These are phyloP conservation scores for Pseudomyrmex cubaensis DNA, from an alignment of 1,140 invertebrate genomes.

Conservation along the genomic window DNA sequence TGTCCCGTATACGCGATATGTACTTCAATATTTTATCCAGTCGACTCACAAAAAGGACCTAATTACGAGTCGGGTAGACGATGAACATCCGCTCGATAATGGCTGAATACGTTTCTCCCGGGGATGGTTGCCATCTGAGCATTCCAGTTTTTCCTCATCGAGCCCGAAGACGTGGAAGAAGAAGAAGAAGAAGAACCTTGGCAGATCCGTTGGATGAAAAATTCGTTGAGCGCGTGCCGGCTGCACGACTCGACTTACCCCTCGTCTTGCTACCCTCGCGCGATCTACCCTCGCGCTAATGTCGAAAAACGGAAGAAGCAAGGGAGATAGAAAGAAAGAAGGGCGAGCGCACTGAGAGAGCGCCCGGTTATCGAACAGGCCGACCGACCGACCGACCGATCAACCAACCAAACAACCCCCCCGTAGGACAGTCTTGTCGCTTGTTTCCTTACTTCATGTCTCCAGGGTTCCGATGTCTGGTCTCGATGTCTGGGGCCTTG, in stretches of 20 bases:
- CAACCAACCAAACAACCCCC: constrained; percentile 31
- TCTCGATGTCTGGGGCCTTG: constrained; percentile 44
- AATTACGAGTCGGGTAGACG: too few species aligned
- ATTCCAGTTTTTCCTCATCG: constrained; percentile 42
- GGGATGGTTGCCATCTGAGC: constrained; percentile 23
- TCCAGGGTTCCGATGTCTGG: constrained; percentile 32
- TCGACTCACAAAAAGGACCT: not conserved
- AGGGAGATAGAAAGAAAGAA: constrained; percentile 40
- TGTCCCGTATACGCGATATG: not conserved
- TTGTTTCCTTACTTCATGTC: constrained; percentile 47
- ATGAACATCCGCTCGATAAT: not conserved
- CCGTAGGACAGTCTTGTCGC: constrained; percentile 34
- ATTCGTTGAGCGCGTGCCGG: constrained; percentile 81
- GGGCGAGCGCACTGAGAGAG: not conserved
- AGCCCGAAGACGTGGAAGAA: not conserved
- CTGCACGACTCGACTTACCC: constrained; percentile 75
- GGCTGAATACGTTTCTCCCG: not conserved
- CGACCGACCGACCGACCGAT: constrained; percentile 21
- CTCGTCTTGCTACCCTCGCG: constrained; percentile 64
- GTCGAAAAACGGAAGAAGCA: constrained; percentile 53
- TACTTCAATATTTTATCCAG: not conserved
- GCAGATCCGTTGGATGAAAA: constrained; percentile 79
- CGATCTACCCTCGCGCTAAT: constrained; percentile 46
- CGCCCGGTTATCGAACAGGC: constrained; percentile 50
- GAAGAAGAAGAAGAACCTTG: constrained; percentile 30